phyloP scores from a whole-genome alignment of 1,140 invertebrate species.

The Bacillus rossius region DNA sequence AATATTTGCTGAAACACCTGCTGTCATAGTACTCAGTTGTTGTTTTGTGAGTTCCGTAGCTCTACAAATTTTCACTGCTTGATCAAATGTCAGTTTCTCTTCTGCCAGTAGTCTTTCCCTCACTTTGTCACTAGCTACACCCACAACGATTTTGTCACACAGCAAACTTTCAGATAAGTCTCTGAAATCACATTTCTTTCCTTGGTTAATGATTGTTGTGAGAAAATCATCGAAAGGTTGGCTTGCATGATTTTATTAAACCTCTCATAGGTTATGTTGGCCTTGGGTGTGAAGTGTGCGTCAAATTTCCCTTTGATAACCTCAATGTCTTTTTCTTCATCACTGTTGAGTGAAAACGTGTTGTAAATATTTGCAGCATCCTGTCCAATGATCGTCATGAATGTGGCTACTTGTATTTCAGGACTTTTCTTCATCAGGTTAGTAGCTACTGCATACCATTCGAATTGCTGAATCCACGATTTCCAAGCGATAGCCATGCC shows the following conservation, averaged over 20 bases:
- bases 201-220: background rate
- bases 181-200: background rate
- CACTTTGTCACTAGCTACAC: background rate
- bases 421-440: background rate
- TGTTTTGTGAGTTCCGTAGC: background rate
- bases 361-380: background rate
- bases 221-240: background rate
- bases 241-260: background rate
- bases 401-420: background rate
- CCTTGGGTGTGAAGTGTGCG: background rate
- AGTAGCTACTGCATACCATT: background rate
- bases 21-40: background rate
- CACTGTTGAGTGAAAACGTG: background rate
- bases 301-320: background rate
- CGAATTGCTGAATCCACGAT: background rate
- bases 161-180: background rate
- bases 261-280: background rate
- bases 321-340: background rate
- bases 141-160: background rate
- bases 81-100: background rate
- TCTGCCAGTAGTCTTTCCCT: background rate
- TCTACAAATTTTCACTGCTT: background rate
- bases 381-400: background rate
- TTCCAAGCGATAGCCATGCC: too few species aligned
- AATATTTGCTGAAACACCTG: background rate